phyloP scores from a whole-genome alignment of 2,888 invertebrate genomes.

The Plusia festucae region DNA sequence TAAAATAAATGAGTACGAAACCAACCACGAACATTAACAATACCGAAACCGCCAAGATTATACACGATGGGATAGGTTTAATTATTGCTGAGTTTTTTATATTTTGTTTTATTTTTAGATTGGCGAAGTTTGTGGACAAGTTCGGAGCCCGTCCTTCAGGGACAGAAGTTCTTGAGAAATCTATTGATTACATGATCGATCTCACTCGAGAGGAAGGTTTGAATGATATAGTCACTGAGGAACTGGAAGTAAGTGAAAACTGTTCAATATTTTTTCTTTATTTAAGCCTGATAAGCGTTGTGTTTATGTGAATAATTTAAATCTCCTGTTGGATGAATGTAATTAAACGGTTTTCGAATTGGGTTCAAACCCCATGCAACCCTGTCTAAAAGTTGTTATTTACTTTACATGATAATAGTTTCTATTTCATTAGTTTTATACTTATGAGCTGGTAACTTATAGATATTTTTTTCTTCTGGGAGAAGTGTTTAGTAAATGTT shows the following conservation, averaged over 20 bases:
- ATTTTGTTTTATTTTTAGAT: slow-evolving; percentile 64
- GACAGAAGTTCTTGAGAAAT: slow-evolving; percentile 89
- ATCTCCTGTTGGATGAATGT: too few relatives aligned
- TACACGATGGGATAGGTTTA: neutral
- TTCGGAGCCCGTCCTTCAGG: slow-evolving; percentile 92
- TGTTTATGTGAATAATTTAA: too few relatives aligned
- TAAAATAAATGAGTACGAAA: slow-evolving; percentile 32
- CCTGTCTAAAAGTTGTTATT: too few relatives aligned
- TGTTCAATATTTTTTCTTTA: neutral
- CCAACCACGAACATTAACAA: neutral
- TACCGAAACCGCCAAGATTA: neutral
- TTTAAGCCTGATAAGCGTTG: too few relatives aligned
- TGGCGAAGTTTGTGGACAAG: slow-evolving; percentile 84
- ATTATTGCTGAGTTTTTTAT: neutral
- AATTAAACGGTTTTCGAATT: too few relatives aligned
- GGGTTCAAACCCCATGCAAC: too few relatives aligned
- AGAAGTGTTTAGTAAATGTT: too few relatives aligned
- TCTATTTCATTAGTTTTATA: too few relatives aligned
- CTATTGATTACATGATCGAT: slow-evolving; percentile 91
- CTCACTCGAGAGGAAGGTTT: slow-evolving; percentile 75
- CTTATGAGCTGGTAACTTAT: too few relatives aligned
- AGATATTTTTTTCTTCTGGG: too few relatives aligned
- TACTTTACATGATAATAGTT: too few relatives aligned
- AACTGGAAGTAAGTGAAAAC: slow-evolving; percentile 80
- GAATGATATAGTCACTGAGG: slow-evolving; percentile 92